These are phyloP conservation scores for Tetranychus piercei DNA, from an alignment of 2,888 invertebrate species.

Conservation along the genomic window DNA sequence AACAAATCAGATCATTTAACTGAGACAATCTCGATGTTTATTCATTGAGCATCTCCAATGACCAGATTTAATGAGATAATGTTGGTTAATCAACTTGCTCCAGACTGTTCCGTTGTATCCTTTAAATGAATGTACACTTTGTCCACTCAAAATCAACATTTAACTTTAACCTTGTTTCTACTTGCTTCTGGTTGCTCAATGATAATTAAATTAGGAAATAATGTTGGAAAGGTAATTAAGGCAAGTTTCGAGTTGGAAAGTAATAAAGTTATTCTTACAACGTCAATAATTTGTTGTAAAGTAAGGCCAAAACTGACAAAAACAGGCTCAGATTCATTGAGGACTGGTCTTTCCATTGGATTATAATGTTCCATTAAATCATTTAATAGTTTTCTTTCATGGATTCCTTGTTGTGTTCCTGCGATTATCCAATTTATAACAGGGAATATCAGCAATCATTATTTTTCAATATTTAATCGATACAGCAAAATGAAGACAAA, in stretches of 20 bases:
- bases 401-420: slow-evolving; percentile 42
- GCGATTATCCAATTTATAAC: background rate
- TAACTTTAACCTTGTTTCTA: too few species aligned
- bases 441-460: background rate
- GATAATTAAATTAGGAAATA: slow-evolving; percentile 4
- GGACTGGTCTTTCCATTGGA: slow-evolving; percentile 79
- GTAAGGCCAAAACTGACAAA: slow-evolving; percentile 88
- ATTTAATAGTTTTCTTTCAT: slow-evolving; percentile 78
- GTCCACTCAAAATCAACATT: too few species aligned
- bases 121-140: too few species aligned
- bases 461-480: background rate
- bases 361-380: slow-evolving; percentile 80
- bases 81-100: too few species aligned
- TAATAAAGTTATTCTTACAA: slow-evolving; percentile 31
- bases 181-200: too few species aligned
- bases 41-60: too few species aligned
- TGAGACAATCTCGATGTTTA: too few species aligned
- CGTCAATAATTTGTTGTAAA: slow-evolving; percentile 92
- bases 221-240: background rate
- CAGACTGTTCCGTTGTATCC: too few species aligned
- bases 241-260: too few species aligned
- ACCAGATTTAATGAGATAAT: too few species aligned
- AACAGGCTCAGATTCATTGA: slow-evolving; percentile 86
- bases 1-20: background rate
- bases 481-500: background rate